phyloP scores from a whole-genome alignment of 2,888 invertebrate species.

The Melinopterus prodromus region DNA sequence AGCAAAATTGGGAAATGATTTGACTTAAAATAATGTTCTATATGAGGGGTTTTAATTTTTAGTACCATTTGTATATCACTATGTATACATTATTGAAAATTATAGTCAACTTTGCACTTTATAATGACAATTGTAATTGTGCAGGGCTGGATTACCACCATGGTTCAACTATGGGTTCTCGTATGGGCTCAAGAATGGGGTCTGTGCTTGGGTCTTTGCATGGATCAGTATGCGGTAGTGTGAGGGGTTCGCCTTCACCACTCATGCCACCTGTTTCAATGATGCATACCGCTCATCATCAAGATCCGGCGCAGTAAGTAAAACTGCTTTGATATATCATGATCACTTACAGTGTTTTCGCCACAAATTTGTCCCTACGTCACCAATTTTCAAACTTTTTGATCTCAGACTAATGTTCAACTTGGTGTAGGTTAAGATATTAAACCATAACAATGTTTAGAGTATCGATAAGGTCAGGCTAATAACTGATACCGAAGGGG shows the following conservation, averaged over 20 bases:
- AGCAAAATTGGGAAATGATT: too few species aligned
- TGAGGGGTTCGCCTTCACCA: constrained; percentile 58
- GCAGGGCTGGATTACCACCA: constrained; percentile 55
- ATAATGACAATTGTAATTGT: neutral
- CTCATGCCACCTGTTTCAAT: constrained; percentile 58
- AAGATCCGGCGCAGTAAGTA: constrained; percentile 57
- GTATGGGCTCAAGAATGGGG: constrained; percentile 57
- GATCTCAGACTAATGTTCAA: too few species aligned
- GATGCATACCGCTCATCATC: constrained; percentile 52
- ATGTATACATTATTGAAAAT: neutral
- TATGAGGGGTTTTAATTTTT: neutral
- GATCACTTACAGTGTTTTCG: neutral
- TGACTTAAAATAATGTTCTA: too few species aligned
- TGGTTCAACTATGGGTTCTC: constrained; percentile 55
- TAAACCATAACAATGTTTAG: too few species aligned
- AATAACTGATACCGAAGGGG: neutral
- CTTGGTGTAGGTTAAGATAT: too few species aligned
- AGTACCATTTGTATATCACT: neutral
- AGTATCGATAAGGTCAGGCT: neutral
- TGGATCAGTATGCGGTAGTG: constrained; percentile 57
- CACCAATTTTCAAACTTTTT: too few species aligned
- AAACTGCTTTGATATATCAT: neutral
- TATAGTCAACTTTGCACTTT: neutral
- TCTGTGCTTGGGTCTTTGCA: constrained; percentile 53
- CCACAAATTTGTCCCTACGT: neutral